Base-by-base conservation (phyloP, 2,797 vertebrate genomes). In the Bradypodion pumilum region DNA sequence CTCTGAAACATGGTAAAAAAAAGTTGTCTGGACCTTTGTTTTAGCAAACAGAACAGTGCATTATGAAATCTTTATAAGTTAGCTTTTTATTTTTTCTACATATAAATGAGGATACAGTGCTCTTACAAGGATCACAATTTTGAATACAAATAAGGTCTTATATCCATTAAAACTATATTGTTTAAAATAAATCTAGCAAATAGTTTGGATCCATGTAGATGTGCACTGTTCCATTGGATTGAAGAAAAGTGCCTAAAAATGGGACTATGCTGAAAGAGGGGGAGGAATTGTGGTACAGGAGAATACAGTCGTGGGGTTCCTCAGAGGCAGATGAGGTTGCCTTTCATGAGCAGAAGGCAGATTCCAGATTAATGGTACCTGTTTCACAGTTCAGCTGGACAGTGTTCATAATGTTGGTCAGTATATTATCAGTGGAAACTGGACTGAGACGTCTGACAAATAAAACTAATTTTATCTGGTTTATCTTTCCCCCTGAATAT, bases 1-100 rank as follows among this genome's bases (percentile, higher is more conserved):
- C 72, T 87, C 79, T 85, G 49, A 82, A 90, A 89, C 63, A 44
- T 77, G 86, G 23, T 88, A 79, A 60, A 85, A 79, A 60, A 85
- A 90, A 91, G 87, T 86, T 74, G 70, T 89, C 82, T 37, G 25
- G 40, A 37, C 37, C 15, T 66, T 12, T 37, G 37, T 35, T 74
- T 82, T 37, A 42, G 1, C 32, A 73, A 65, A 63, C 5, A 7
- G 46, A 74, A 49, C 23, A 37, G 37, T 46, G 13, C 59, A 40
- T 2, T 10, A 42, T 42, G 49, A 46, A 73, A 49, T 44, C 21
- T 56, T 19, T 59, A 21, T 40, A 73, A 44, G 49, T 46, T 21
- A 19, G 29, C 4, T 8, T 32, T 73, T 23, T 60, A 29, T 12
- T 23, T 25, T 16, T 46, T 72, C 46, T 81, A 44, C 29, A n/a